Base-by-base conservation (phyloP, 2,888 invertebrate species). In the Corythucha ciliata region DNA sequence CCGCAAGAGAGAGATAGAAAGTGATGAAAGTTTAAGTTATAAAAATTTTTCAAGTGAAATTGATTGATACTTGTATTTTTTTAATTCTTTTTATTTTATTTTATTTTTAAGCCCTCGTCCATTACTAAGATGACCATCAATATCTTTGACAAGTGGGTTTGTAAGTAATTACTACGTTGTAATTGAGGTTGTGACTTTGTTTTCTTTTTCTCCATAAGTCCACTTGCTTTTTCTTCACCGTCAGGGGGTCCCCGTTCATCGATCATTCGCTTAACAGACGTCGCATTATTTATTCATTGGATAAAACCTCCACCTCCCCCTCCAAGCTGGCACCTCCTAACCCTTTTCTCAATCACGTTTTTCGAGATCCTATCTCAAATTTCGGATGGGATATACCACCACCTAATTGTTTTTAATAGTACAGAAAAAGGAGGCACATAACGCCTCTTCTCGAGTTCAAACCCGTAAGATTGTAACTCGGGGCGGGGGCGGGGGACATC, bases 251-350 rank as follows among this genome's bases (percentile, higher is more conserved):
- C 40, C n/a, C n/a, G n/a, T n/a, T n/a, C n/a, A n/a, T n/a, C n/a
- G n/a, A n/a, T 41, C 49, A 41, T 41, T 49, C 49, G 33, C 40
- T 49, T 41, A 41, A 41, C 5, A 34, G 24, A n/a, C 40, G 49
- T 49, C 49, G 42, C 40, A 49, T 49, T 49, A 49, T 34, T 22
- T 49, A 49, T 49, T 49, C 49, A 49, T 49, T 49, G 49, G 49
- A 49, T 49, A 33, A 22, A 18, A 6, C n/a, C 40, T 33, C 29
- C 14, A 41, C 24, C 29, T n/a, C n/a, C 49, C 24, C 34, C 42
- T 41, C 29, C 8, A 29, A 29, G 29, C 12, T n/a, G 8, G 8
- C 29, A 8, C 29, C 29, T 29, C 12, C 12, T 29, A n/a, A n/a
- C 12, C 12, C 12, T 29, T n/a, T 29, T 29, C 29, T 29, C 29